A percentile compares a stretch with the other conserved stretches of the same genome.
Evolutionary conservation across 2,888 invertebrate genomes (phyloP).

Genomic region (Drosophila villosipedis): DNA sequence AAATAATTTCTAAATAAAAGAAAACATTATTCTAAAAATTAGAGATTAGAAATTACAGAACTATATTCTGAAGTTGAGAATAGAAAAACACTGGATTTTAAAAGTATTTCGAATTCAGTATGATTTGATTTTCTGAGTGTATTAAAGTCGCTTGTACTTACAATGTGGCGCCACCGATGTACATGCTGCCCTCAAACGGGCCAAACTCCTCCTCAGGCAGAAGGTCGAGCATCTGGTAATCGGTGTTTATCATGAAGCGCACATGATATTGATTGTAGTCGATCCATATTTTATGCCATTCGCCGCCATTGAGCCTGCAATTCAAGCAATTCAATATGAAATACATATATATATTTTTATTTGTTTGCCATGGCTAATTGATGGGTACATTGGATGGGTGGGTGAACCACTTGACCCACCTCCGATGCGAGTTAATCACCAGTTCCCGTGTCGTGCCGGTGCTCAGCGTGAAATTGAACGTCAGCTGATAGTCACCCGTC

Average conservation of each 20-base stretch:
- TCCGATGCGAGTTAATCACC: slow-evolving; percentile 92
- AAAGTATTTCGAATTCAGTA: accelerated
- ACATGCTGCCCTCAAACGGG: slow-evolving; percentile 96
- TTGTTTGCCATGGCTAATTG: neutral
- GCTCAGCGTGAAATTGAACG: slow-evolving; percentile 95
- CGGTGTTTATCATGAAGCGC: slow-evolving; percentile 95
- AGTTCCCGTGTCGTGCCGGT: slow-evolving; percentile 93
- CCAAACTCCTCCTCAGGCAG: slow-evolving; percentile 95
- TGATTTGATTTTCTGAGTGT: neutral
- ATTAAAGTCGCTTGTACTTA: slow-evolving; percentile 86
- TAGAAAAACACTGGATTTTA: neutral
- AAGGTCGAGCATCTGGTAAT: slow-evolving; percentile 94
- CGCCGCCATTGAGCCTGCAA: slow-evolving; percentile 93
- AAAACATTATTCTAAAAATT: neutral
- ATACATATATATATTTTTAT: neutral
- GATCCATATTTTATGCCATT: slow-evolving; percentile 98
- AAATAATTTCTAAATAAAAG: neutral
- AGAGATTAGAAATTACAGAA: accelerated
- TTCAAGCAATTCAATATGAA: slow-evolving; percentile 63
- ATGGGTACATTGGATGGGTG: neutral
- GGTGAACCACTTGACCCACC: slow-evolving; percentile 78
- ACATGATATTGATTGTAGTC: slow-evolving; percentile 97
- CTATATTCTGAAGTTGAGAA: neutral
- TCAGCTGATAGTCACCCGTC: slow-evolving; percentile 93
- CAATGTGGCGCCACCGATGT: slow-evolving; percentile 96